Evolutionary conservation across 2,888 invertebrate species (phyloP).

Genomic region (Protophormia terraenovae): DNA sequence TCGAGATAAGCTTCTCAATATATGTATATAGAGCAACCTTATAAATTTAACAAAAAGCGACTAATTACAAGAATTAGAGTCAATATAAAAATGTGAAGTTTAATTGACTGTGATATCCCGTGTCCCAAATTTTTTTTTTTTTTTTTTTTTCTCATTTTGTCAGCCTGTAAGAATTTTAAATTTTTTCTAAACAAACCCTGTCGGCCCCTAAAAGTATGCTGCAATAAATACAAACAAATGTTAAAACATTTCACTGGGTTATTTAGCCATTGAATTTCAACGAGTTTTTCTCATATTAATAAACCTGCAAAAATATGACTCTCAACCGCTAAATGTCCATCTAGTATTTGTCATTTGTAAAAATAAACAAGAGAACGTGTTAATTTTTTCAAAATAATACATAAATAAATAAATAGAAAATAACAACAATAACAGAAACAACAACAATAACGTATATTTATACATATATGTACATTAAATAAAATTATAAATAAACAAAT

Average conservation of each 20-base stretch:
- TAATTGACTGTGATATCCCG: too few species aligned
- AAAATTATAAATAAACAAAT: slow-evolving; percentile 53
- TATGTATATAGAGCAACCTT: too few species aligned
- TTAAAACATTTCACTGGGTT: slow-evolving; percentile 32
- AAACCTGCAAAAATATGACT: slow-evolving; percentile 37
- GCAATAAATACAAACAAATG: too few species aligned
- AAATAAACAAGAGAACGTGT: slow-evolving; percentile 61
- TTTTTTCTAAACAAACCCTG: too few species aligned
- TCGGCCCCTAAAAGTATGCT: too few species aligned
- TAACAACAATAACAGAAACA: slow-evolving; percentile 41
- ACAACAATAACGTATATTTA: background rate
- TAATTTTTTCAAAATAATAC: slow-evolving; percentile 46
- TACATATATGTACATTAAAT: slow-evolving; percentile 27
- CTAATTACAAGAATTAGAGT: too few species aligned
- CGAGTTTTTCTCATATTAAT: slow-evolving; percentile 1
- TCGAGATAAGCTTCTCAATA: too few species aligned
- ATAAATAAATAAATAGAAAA: slow-evolving; percentile 43
- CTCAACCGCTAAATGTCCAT: slow-evolving; percentile 64
- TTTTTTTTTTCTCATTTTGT: too few species aligned
- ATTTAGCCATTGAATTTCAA: slow-evolving; percentile 15
- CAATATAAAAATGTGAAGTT: too few species aligned
- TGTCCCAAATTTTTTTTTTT: too few species aligned
- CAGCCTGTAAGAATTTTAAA: too few species aligned
- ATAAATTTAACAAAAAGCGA: too few species aligned
- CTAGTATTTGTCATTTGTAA: slow-evolving; percentile 61